Conservation (phyloP, 2,797 vertebrate genomes). For the Tapirus indicus region DNA sequence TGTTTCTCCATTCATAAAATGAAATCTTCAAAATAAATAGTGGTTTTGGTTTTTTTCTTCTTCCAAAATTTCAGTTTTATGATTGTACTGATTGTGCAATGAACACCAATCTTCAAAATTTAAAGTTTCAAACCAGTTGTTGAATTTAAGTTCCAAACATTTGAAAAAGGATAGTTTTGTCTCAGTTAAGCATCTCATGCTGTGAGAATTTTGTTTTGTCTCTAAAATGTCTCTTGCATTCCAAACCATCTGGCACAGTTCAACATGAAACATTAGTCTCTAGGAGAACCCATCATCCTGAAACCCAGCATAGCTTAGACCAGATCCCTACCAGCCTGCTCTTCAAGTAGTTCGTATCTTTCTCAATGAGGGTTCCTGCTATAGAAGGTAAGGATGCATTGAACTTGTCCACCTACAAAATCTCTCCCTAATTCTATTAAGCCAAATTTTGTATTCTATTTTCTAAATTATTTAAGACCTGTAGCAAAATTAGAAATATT, state of each 20-base stretch:
- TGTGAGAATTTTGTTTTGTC: not conserved
- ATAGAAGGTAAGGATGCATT: not conserved
- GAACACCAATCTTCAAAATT: not conserved
- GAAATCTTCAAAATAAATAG: not conserved
- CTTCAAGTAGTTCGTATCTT: not conserved
- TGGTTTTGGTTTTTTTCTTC: not conserved
- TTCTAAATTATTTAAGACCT: constrained; percentile 79
- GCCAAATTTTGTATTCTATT: constrained; percentile 10
- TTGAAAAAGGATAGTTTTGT: not conserved
- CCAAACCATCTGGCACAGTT: not conserved
- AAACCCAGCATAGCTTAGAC: not conserved
- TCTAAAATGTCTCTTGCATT: not conserved
- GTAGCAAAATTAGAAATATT: constrained; percentile 76
- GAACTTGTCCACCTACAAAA: not conserved
- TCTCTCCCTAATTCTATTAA: constrained; percentile 37
- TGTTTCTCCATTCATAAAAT: not conserved
- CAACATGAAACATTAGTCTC: no score
- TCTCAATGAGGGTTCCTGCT: not conserved
- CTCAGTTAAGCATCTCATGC: not conserved
- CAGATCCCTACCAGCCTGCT: not conserved
- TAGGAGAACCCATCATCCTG: not conserved
- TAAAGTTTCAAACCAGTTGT: not conserved
- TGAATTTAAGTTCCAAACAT: not conserved
- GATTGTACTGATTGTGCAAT: not conserved
- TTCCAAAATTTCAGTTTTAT: not conserved